Conservation (phyloP, 2,888 invertebrate species). For the Empis livida region DNA sequence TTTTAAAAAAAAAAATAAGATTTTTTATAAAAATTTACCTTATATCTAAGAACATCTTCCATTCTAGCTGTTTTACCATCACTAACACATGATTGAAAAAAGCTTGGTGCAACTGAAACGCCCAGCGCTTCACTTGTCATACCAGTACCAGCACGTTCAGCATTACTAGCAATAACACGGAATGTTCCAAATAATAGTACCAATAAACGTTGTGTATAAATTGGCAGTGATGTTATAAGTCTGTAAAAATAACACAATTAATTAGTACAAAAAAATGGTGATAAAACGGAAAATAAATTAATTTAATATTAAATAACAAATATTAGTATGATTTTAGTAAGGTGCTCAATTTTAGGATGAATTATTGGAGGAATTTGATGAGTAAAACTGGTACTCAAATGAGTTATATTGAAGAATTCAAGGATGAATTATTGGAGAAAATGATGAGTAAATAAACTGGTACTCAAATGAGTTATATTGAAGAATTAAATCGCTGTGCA, state of each 20-base stretch:
- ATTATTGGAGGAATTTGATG: too few relatives aligned
- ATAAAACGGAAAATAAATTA: too few relatives aligned
- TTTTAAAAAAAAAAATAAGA: slow-evolving; percentile 3
- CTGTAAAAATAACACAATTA: slow-evolving; percentile 42
- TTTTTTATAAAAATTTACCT: slow-evolving; percentile 44
- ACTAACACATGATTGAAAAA: slow-evolving; percentile 91
- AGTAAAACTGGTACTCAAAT: too few relatives aligned
- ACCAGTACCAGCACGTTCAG: slow-evolving; percentile 77
- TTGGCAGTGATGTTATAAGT: slow-evolving; percentile 73
- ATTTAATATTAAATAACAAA: too few relatives aligned
- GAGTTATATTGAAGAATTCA: too few relatives aligned
- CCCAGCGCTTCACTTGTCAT: slow-evolving; percentile 94
- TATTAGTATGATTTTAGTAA: too few relatives aligned
- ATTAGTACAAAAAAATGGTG: background rate
- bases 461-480: too few relatives aligned
- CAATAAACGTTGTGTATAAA: slow-evolving; percentile 82
- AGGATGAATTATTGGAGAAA: too few relatives aligned
- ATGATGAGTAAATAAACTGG: too few relatives aligned
- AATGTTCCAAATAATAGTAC: slow-evolving; percentile 96
- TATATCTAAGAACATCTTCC: slow-evolving; percentile 90
- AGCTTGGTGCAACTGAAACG: slow-evolving; percentile 89
- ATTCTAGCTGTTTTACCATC: slow-evolving; percentile 90
- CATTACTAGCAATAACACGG: slow-evolving; percentile 84
- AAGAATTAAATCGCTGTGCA: too few relatives aligned
- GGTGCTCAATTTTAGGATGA: too few relatives aligned